Percentiles rank a stretch among this genome's conserved stretches.
These are phyloP conservation scores for Megamerina dolium DNA, from an alignment of 2,888 invertebrate species.

Conservation along the genomic window DNA sequence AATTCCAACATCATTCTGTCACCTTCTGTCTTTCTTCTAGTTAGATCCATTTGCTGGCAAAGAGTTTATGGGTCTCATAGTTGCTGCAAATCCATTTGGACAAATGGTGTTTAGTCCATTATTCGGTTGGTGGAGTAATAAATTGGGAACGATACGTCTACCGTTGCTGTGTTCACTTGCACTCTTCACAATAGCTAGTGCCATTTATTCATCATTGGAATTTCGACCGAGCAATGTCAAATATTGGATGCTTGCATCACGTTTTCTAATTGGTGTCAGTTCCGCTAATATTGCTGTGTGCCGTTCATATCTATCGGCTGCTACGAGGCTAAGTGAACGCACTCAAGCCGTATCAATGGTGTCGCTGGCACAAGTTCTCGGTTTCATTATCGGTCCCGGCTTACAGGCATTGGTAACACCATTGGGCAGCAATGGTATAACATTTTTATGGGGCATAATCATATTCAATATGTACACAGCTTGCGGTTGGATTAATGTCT, in stretches of 20 bases:
- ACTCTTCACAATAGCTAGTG: slow-evolving; percentile 68
- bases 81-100: slow-evolving; percentile 80
- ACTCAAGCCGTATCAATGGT: slow-evolving; percentile 79
- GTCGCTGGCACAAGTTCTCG: slow-evolving; percentile 77
- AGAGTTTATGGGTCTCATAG: slow-evolving; percentile 76
- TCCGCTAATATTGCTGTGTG: slow-evolving; percentile 78
- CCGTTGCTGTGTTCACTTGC: slow-evolving; percentile 66
- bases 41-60: slow-evolving; percentile 73
- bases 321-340: slow-evolving; percentile 72
- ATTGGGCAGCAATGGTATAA: slow-evolving; percentile 61
- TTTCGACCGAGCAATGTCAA: slow-evolving; percentile 59
- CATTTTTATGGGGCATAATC: slow-evolving; percentile 52
- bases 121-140: slow-evolving; percentile 80
- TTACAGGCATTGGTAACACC: slow-evolving; percentile 76
- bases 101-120: slow-evolving; percentile 82
- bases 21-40: slow-evolving; percentile 51
- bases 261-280: slow-evolving; percentile 78
- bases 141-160: slow-evolving; percentile 62
- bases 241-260: slow-evolving; percentile 68
- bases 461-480: slow-evolving; percentile 83
- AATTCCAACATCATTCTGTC: not conserved
- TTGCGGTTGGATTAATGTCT: slow-evolving; percentile 77
- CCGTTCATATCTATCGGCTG: slow-evolving; percentile 77
- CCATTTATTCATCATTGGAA: slow-evolving; percentile 70
- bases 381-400: slow-evolving; percentile 80